phyloP scores from a whole-genome alignment of 2,888 invertebrate species.

The Nephrotoma flavescens region DNA sequence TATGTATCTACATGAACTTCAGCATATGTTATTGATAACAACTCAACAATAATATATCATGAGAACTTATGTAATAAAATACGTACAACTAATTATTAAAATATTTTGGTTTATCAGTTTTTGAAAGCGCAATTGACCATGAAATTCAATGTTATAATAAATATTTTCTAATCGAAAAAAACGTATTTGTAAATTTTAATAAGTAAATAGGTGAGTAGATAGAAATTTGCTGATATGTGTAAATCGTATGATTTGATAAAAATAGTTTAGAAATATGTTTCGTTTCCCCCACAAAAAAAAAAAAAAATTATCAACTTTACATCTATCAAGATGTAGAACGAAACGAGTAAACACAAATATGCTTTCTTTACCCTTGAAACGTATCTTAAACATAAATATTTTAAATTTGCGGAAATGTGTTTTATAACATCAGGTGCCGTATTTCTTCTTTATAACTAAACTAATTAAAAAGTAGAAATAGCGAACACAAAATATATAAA shows the following conservation, averaged over 20 bases:
- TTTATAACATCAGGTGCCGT: neutral
- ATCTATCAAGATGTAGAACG: too few relatives aligned
- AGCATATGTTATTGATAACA: neutral
- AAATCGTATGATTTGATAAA: neutral
- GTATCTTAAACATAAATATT: neutral
- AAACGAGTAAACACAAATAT: neutral
- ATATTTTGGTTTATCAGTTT: neutral
- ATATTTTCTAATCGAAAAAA: neutral
- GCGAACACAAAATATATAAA: neutral
- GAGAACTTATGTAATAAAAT: neutral
- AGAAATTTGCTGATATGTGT: neutral
- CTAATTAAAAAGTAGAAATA: neutral
- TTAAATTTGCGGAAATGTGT: neutral
- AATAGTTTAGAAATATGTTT: too few relatives aligned
- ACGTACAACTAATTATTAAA: neutral
- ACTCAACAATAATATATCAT: neutral
- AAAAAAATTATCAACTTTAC: neutral
- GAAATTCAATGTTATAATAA: neutral
- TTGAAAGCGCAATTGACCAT: neutral
- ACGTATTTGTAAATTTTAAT: neutral
- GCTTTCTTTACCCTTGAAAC: neutral
- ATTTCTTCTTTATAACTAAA: neutral
- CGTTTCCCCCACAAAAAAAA: too few relatives aligned
- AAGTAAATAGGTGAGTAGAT: neutral
- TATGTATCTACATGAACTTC: neutral